A percentile compares a stretch with the other conserved stretches of the same genome.
phyloP scores from a whole-genome alignment of 2,797 vertebrate species.

The Tapirus indicus region DNA sequence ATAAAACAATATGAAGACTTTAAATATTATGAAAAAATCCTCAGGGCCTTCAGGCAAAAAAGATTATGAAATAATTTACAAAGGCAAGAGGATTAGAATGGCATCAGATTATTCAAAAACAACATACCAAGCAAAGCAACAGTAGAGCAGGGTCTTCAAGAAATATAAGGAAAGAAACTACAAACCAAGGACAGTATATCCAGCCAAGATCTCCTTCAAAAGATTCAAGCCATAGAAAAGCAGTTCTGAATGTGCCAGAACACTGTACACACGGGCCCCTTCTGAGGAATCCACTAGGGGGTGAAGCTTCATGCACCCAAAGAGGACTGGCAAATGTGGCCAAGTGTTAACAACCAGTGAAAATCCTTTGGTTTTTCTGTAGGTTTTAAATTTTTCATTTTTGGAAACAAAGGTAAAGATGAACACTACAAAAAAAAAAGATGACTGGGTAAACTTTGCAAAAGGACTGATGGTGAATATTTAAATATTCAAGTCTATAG shows the following conservation, averaged over 20 bases:
- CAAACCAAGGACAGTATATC: not conserved
- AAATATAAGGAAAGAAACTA: not conserved
- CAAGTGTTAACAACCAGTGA: not conserved
- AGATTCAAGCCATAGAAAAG: not conserved
- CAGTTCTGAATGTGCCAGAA: not conserved
- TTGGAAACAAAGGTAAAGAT: not conserved
- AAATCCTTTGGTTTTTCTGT: not conserved
- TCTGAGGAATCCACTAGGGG: not conserved
- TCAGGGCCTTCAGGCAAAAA: not conserved
- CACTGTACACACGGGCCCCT: not conserved
- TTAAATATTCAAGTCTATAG: not conserved
- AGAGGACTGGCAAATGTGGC: not conserved
- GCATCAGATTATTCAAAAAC: constrained; percentile 5
- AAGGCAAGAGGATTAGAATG: not conserved
- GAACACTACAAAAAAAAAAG: not conserved
- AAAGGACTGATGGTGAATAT: not conserved
- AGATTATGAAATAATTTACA: not conserved
- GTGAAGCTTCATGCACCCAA: not conserved
- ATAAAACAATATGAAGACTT: not conserved
- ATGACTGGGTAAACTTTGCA: not conserved
- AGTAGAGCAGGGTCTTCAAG: not conserved
- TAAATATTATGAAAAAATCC: constrained; percentile 17
- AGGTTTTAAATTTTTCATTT: not conserved
- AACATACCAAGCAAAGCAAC: not conserved
- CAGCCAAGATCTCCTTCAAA: not conserved